These are phyloP conservation scores for Genyomyrus donnyi DNA, from an alignment of 2,113 vertebrate species.

Conservation along the genomic window DNA sequence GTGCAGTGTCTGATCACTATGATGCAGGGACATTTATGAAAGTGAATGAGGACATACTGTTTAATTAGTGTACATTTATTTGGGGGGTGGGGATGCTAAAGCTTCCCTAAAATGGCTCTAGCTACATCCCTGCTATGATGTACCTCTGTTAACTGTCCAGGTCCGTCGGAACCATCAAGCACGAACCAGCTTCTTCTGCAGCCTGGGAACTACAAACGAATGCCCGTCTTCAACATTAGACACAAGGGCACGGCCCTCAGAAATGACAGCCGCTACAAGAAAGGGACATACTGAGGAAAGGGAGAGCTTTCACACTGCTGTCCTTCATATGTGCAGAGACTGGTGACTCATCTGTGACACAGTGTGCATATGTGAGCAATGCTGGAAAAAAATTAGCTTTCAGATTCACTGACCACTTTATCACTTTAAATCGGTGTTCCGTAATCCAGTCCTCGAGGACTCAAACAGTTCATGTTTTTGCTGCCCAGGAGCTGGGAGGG, in stretches of 20 bases:
- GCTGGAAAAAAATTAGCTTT: background rate
- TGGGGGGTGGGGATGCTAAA: background rate
- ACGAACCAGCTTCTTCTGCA: slow-evolving; percentile 21
- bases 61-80: background rate
- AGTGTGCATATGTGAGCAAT: background rate
- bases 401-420: background rate
- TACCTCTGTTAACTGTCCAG: background rate
- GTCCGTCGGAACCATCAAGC: background rate
- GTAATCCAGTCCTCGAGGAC: background rate
- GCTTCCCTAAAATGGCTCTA: background rate
- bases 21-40: background rate
- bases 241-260: slow-evolving; percentile 19
- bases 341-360: background rate
- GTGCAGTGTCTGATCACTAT: background rate
- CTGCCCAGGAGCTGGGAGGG: background rate
- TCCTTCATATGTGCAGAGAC: background rate
- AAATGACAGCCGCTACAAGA: slow-evolving; percentile 15
- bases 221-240: background rate
- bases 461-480: background rate
- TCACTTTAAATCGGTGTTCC: background rate
- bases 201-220: slow-evolving; percentile 28
- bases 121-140: background rate
- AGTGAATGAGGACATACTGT: background rate
- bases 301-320: background rate
- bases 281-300: background rate